phyloP scores from a whole-genome alignment of 2,113 vertebrate genomes.

The Gorsachius goisagi region DNA sequence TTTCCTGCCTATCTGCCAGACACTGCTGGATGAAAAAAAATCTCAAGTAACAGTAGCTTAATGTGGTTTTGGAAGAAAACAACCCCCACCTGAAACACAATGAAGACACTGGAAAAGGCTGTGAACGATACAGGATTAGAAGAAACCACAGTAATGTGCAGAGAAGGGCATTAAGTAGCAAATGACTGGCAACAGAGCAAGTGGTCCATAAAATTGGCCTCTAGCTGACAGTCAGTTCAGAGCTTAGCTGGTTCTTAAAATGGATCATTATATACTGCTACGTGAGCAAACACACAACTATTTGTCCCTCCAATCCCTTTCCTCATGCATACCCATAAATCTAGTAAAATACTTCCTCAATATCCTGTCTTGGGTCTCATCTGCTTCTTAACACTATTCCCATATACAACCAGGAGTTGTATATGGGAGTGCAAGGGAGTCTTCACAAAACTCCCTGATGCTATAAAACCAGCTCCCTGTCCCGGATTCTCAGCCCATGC shows the following conservation, averaged over 20 bases:
- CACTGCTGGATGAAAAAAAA: not conserved
- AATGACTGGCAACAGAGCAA: not conserved
- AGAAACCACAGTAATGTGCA: not conserved
- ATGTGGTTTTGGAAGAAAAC: not conserved
- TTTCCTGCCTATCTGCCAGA: not conserved
- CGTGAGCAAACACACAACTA: rapidly evolving
- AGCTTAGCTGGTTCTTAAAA: not conserved
- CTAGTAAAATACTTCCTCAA: not conserved
- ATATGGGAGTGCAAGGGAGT: not conserved
- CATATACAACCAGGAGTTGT: not conserved
- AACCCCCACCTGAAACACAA: not conserved
- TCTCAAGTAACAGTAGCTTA: not conserved
- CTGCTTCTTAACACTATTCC: not conserved
- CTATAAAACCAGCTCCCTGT: not conserved
- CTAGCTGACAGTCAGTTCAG: not conserved
- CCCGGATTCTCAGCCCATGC: not conserved
- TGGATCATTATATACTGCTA: not conserved
- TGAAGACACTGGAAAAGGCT: not conserved
- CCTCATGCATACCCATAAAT: not conserved
- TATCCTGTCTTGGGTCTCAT: not conserved
- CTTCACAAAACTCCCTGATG: not conserved
- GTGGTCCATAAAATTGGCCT: not conserved
- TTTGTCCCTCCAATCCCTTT: not conserved
- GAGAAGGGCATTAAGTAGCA: not conserved
- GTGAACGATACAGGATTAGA: not conserved